These are phyloP conservation scores for Temnothorax nylanderi DNA, from an alignment of 1,140 invertebrate species.

Conservation along the genomic window DNA sequence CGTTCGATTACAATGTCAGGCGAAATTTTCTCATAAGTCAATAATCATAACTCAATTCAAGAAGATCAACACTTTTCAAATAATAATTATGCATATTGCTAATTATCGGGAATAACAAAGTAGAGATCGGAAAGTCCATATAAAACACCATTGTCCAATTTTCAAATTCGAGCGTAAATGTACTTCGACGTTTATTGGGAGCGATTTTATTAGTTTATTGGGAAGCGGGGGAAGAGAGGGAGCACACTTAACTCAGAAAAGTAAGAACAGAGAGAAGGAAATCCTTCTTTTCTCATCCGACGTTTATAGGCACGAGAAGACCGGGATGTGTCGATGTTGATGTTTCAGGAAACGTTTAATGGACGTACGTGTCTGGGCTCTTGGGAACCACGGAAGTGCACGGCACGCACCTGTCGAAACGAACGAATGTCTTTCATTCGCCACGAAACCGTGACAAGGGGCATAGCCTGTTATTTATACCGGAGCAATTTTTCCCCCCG, in stretches of 20 bases:
- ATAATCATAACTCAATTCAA: not conserved
- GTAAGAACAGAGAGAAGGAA: not conserved
- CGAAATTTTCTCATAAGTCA: not conserved
- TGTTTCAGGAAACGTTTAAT: conserved; percentile 56
- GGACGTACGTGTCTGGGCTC: conserved; percentile 47
- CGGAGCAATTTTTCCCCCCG: conserved; percentile 13
- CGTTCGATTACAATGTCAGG: not conserved
- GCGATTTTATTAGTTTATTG: not conserved
- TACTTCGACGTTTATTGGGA: not conserved
- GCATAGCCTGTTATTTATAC: conserved; percentile 61
- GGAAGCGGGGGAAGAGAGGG: not conserved
- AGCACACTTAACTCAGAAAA: not conserved
- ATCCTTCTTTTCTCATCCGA: conserved; percentile 2
- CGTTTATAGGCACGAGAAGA: conserved; percentile 19
- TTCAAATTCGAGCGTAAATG: not conserved
- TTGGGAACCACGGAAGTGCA: conserved; percentile 63
- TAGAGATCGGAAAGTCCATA: not conserved
- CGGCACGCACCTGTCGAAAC: conserved; percentile 68
- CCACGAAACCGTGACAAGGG: conserved; percentile 23
- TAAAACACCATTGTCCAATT: not conserved
- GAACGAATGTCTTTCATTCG: conserved; percentile 66
- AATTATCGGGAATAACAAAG: not conserved
- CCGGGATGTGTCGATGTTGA: conserved; percentile 14
- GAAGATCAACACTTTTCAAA: not conserved
- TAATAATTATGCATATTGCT: not conserved